These are phyloP conservation scores for Buceros bicornis DNA, from an alignment of 2,797 vertebrate species.

Conservation along the genomic window DNA sequence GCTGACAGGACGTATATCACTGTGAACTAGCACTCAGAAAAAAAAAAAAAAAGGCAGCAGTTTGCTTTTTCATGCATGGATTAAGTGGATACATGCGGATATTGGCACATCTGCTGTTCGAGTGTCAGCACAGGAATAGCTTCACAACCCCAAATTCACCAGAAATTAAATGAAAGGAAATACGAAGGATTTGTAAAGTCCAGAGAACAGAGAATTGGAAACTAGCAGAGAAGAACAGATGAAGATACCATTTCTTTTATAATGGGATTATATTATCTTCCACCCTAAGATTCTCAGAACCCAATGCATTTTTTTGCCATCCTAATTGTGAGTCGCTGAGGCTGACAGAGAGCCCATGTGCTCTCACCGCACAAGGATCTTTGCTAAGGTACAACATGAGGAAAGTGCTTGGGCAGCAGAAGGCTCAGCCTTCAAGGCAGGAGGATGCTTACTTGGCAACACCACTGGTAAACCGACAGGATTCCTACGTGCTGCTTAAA, in stretches of 20 bases:
- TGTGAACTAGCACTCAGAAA: background rate
- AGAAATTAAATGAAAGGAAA: background rate
- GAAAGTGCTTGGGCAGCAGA: background rate
- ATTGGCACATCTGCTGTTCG: background rate
- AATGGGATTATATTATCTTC: background rate
- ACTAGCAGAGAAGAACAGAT: background rate
- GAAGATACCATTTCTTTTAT: background rate
- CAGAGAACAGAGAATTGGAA: background rate
- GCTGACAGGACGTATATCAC: accelerated
- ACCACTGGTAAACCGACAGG: accelerated
- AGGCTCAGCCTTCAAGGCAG: background rate
- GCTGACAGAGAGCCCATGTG: background rate
- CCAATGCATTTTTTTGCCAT: background rate
- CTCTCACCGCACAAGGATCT: background rate
- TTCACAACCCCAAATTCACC: background rate
- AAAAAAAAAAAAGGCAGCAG: background rate
- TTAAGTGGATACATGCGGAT: background rate
- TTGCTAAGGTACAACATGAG: accelerated
- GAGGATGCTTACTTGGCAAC: background rate
- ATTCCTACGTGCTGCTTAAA: accelerated
- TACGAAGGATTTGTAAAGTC: background rate
- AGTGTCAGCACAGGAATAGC: background rate
- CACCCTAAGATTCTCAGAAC: background rate
- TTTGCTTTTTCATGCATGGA: background rate
- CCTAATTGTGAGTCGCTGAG: accelerated